Evolutionary conservation across 2,888 invertebrate species (phyloP).

Genomic region (Hydropsyche betteni): DNA sequence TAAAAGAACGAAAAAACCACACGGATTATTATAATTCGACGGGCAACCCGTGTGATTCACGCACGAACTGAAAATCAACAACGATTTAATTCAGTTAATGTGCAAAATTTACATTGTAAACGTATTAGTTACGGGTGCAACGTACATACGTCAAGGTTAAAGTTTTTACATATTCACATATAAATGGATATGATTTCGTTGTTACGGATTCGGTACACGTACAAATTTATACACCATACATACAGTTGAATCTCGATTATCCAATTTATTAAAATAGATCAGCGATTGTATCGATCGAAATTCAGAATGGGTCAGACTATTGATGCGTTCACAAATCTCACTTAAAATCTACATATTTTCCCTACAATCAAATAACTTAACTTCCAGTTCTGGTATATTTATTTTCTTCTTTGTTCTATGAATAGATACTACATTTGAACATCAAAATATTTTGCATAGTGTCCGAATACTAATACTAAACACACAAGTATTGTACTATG

Average conservation of each 20-base stretch:
- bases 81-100: constrained; percentile 39
- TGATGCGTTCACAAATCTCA: too few relatives aligned
- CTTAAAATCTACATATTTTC: too few relatives aligned
- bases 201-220: too few relatives aligned
- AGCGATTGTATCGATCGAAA: too few relatives aligned
- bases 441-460: neutral
- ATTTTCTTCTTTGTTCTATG: too few relatives aligned
- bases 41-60: constrained; percentile 9
- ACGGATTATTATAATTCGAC: neutral
- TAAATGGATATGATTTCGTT: neutral
- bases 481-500: neutral
- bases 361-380: too few relatives aligned
- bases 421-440: too few relatives aligned
- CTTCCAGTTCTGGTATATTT: too few relatives aligned
- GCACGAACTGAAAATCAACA: constrained; percentile 32
- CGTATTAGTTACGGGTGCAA: constrained; percentile 40
- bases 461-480: too few relatives aligned
- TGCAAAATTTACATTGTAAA: constrained; percentile 38
- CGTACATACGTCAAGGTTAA: constrained; percentile 33
- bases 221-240: neutral
- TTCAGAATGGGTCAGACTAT: too few relatives aligned
- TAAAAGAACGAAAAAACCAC: neutral
- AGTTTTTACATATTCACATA: neutral
- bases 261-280: too few relatives aligned
- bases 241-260: too few relatives aligned